A percentile compares a stretch with the other conserved stretches of the same genome.
phyloP scores from a whole-genome alignment of 2,888 invertebrate genomes.

The Drosophila neotestacea region DNA sequence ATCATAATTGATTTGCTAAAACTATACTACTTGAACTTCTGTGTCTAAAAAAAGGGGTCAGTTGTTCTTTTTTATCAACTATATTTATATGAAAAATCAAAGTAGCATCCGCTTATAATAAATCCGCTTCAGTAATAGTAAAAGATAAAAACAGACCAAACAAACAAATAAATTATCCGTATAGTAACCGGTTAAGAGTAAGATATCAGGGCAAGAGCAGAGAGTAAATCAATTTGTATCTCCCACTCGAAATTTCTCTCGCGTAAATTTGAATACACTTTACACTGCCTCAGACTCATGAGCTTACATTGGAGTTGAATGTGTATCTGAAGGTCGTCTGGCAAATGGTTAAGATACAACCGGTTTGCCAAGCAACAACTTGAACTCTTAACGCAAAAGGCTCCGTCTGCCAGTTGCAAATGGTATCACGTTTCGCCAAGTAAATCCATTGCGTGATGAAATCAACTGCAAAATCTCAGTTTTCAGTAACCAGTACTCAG shows the following conservation, averaged over 20 bases:
- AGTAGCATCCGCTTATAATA: slow-evolving; percentile 20
- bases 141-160: slow-evolving; percentile 8
- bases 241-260: slow-evolving; percentile 26
- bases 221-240: slow-evolving; percentile 12
- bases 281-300: slow-evolving; percentile 14
- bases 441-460: slow-evolving; percentile 21
- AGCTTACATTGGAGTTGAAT: slow-evolving; percentile 13
- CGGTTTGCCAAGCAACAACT: slow-evolving; percentile 40
- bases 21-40: neutral
- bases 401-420: slow-evolving; percentile 12
- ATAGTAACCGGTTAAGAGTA: slow-evolving; percentile 27
- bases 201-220: slow-evolving; percentile 3
- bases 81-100: neutral
- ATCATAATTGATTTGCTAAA: neutral
- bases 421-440: slow-evolving; percentile 20
- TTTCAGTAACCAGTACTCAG: neutral
- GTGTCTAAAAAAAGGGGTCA: slow-evolving; percentile 2
- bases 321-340: slow-evolving; percentile 56
- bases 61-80: slow-evolving; percentile 1
- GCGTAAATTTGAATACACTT: slow-evolving; percentile 27
- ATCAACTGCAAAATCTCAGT: slow-evolving; percentile 27
- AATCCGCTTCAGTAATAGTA: slow-evolving; percentile 5
- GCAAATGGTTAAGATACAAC: slow-evolving; percentile 43
- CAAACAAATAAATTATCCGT: slow-evolving; percentile 13
- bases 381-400: slow-evolving; percentile 29